Evolutionary conservation across 2,888 invertebrate genomes (phyloP), one percentile per base, ranked within the genome.

Genomic region (Lepidocyrtinus sp.): DNA sequence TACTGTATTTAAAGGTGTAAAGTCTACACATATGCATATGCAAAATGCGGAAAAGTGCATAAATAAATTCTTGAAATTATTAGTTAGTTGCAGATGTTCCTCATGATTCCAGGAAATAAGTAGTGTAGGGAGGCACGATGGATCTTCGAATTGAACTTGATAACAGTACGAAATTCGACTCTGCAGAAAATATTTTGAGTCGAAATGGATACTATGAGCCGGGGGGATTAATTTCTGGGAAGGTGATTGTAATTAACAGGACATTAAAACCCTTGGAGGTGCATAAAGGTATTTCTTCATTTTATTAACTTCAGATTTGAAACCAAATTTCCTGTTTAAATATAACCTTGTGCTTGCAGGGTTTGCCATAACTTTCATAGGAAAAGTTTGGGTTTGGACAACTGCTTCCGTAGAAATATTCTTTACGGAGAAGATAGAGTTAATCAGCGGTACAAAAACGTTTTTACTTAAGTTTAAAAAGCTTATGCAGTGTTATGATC

Each of bases 351-450:
- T n/a, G n/a, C n/a, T n/a, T n/a, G n/a, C 65, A 83, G 83, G 81
- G 64, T 70, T 83, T 70, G 83, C 75, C 17, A 82, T 83, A 7
- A 83, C 81, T 26, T 83, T 83, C 46, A 82, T 82, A 63, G 83
- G 83, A 22, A 83, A 83, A 67, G 83, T 82, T 9, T 83, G 83
- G 83, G 77, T 82, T 15, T 82, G 82, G 74, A 79, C 80, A 9
- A 83, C 83, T n/a, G 76, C 83, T 22, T 82, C 82, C 19, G 83
- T 83, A 12, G 83, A 83, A 59, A 82, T 83, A 63, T 83, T 83
- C 50, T 83, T 83, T 25, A 80, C 79, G 25, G 82, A 83, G 21
- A 80, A 79, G 26, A 69, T 83, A 63, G 82, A 83, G 63, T 64
- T 83, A 19, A 75, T 72, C 27, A 75, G 63, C 46, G 67, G 68